Conservation (phyloP, 2,888 invertebrate species). For the Oxytorus armatus region DNA sequence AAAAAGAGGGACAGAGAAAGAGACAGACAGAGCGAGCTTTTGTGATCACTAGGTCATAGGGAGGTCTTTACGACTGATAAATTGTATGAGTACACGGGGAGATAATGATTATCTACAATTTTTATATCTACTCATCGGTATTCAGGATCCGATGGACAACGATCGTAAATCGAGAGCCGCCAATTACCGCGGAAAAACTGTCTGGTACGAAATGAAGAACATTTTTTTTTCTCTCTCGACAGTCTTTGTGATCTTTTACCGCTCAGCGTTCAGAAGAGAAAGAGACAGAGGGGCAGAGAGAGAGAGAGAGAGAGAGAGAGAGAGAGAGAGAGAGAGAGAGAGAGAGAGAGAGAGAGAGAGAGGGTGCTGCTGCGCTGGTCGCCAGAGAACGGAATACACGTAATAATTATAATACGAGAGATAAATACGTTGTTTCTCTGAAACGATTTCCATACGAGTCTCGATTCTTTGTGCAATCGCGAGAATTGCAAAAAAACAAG, state of each 20-base stretch:
- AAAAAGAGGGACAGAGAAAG: neutral
- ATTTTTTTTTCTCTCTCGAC: constrained; percentile 29
- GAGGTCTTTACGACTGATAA: constrained; percentile 50
- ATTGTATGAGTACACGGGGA: constrained; percentile 37
- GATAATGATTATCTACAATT: constrained; percentile 54
- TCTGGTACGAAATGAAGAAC: constrained; percentile 62
- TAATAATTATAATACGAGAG: constrained; percentile 43
- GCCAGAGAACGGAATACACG: constrained; percentile 21
- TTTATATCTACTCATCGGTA: constrained; percentile 38
- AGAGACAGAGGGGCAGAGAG: too few species aligned
- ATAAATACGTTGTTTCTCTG: constrained; percentile 44
- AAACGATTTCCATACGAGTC: constrained; percentile 42
- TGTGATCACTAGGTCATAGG: constrained; percentile 8
- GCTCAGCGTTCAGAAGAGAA: constrained; percentile 34
- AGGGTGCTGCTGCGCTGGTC: constrained; percentile 13
- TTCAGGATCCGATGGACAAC: constrained; percentile 48
- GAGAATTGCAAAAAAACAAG: constrained; percentile 32
- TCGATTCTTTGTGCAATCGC: constrained; percentile 44
- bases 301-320: neutral
- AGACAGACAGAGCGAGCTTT: neutral
- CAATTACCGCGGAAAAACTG: constrained; percentile 63
- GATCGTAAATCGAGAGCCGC: constrained; percentile 60
- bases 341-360: neutral
- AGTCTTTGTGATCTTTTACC: constrained; percentile 65
- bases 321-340: constrained; percentile 20